These are phyloP conservation scores for Jacana jacana DNA, from an alignment of 2,113 vertebrate genomes.

Conservation along the genomic window DNA sequence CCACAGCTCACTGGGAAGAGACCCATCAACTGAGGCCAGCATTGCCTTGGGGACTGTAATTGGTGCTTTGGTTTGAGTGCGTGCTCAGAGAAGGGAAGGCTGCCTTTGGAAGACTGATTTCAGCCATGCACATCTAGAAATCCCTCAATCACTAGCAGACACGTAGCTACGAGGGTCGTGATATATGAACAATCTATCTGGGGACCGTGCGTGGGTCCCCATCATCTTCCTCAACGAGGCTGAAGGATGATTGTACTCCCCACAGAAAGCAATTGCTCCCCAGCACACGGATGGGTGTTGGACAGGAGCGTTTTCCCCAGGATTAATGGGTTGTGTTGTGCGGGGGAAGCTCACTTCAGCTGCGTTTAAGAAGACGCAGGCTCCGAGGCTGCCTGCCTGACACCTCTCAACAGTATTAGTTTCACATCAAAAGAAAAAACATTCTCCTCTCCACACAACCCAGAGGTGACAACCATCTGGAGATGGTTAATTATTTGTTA, in stretches of 20 bases:
- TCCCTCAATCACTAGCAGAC: background rate
- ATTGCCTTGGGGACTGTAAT: background rate
- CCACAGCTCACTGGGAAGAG: background rate
- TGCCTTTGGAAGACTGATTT: background rate
- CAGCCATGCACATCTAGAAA: background rate
- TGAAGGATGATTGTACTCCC: background rate
- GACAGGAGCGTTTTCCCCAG: background rate
- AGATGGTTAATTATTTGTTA: constrained; percentile 70
- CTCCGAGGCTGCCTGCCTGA: constrained; percentile 39
- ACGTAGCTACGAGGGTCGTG: background rate
- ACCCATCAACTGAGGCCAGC: background rate
- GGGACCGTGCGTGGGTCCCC: fast-evolving
- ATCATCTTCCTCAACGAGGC: background rate
- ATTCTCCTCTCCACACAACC: constrained; percentile 16
- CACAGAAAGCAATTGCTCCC: background rate
- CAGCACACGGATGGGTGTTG: background rate
- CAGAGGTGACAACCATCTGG: constrained; percentile 57
- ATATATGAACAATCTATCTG: background rate
- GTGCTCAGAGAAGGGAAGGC: background rate
- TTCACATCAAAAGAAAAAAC: constrained; percentile 54
- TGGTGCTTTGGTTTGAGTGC: background rate
- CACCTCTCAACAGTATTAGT: constrained; percentile 50
- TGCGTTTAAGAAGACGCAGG: background rate
- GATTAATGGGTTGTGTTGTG: background rate
- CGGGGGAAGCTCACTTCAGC: background rate